Conservation (phyloP, 2,797 vertebrate species). For the Sebastes steindachneri region DNA sequence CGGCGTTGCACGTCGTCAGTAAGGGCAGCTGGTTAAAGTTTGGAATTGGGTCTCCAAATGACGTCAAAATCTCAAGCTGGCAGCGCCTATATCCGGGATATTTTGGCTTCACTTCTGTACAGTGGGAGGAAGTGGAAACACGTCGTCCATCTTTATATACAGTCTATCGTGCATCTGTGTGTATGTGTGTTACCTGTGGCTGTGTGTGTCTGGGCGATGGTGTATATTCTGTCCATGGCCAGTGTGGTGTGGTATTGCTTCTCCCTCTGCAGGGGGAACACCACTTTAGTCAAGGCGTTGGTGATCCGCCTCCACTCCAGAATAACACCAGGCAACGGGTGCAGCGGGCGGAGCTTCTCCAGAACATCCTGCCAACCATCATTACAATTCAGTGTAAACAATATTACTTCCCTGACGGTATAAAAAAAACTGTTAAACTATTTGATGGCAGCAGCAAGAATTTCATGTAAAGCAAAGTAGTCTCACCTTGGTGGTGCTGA, state of each 20-base stretch:
- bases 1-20: too few species aligned
- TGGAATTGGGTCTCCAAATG: too few species aligned
- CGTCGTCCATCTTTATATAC: too few species aligned
- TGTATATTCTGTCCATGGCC: conserved; percentile 94
- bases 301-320: conserved; percentile 97
- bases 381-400: neutral
- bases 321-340: conserved; percentile 93
- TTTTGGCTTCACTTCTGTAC: too few species aligned
- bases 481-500: conserved; percentile 94
- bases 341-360: conserved; percentile 91
- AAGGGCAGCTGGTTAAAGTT: too few species aligned
- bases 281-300: conserved; percentile 95
- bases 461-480: neutral
- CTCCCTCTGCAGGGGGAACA: conserved; percentile 94
- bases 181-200: conserved; percentile 88
- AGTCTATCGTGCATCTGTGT: neutral
- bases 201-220: conserved; percentile 91
- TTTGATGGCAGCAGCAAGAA: neutral
- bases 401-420: neutral
- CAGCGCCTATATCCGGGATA: too few species aligned
- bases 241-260: conserved; percentile 85
- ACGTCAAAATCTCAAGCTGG: too few species aligned
- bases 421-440: neutral
- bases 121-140: too few species aligned
- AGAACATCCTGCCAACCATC: conserved; percentile 87